Base-by-base conservation (phyloP, 2,113 vertebrate genomes). In the Tragelaphus strepsiceros region DNA sequence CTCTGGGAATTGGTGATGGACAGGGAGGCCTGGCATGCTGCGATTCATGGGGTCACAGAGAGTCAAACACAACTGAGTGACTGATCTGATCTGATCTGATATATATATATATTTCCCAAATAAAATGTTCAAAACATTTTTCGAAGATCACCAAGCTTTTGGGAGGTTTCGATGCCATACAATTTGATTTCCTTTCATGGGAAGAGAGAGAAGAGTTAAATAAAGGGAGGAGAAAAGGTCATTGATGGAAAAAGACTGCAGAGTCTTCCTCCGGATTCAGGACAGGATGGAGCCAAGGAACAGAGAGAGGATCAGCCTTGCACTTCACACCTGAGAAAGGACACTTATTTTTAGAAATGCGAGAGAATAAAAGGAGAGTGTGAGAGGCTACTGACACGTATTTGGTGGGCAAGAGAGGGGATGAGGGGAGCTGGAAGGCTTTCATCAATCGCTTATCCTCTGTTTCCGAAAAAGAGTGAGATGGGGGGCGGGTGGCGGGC, bases 281-380 rank as follows among this genome's bases (percentile, higher is more conserved):
- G 24, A 62, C 32, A 58, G 26, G 24, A 81, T 24, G n/a, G 26
- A 49, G 24, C 21, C 26, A 3, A 39, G 7, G 16, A 11, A 32
- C 5, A 26, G 9, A 3, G 0, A 12, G 7, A 14, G 2, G 5
- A 2, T n/a, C 10, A 30, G 6, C 16, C n/a, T 86, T 21, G 4
- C 21, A 21, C 0, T 2, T 61, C 35, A 59, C 12, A 28, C 59
- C 15, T 9, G 6, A 85, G 35, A 8, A n/a, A 35, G 35, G 21
- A 54, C 26, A 78, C 10, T 43, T 58, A 7, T 30, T 78, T 39
- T 7, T 46, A 77, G 46, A 62, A 77, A n/a, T 21, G 26, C 1
- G 0, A 91, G 39, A 93, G n/a, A 87, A 49, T 53, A 6, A 92
- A 83, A 51, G 24, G 84, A 46, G 43, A 87, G 7, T 4, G 7